Conservation (phyloP, 2,113 vertebrate species). For the Scalopus aquaticus region DNA sequence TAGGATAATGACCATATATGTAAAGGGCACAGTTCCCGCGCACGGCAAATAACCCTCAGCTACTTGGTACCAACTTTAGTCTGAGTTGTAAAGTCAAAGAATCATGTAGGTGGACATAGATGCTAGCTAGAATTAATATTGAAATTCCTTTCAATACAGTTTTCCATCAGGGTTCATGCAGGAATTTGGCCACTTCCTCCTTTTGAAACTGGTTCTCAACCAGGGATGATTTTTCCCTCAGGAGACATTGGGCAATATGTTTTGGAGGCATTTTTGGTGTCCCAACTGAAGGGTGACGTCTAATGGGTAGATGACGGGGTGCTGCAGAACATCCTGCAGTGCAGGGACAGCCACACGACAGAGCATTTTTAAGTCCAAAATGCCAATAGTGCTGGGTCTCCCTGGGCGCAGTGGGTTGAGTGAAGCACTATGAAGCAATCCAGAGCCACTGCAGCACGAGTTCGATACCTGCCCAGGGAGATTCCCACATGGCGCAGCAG, state of each 20-base stretch:
- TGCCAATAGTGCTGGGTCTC: not conserved
- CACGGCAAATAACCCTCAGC: not conserved
- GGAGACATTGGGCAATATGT: not conserved
- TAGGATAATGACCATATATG: not conserved
- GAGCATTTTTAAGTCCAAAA: not conserved
- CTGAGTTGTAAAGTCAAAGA: not conserved
- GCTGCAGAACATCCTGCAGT: no score
- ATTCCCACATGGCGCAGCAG: no score
- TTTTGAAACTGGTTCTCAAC: not conserved
- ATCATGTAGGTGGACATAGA: not conserved
- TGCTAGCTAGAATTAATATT: not conserved
- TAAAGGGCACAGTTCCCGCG: not conserved
- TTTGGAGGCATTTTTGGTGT: not conserved
- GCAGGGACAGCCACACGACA: not conserved
- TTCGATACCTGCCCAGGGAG: no score
- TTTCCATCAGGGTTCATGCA: not conserved
- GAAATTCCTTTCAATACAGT: not conserved
- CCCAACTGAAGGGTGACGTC: not conserved
- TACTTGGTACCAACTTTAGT: not conserved
- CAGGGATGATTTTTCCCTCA: not conserved
- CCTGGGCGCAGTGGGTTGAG: no score
- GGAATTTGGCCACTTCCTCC: not conserved
- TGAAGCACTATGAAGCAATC: no score
- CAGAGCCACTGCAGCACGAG: no score
- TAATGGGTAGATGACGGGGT: not conserved